phyloP scores from a whole-genome alignment of 30 jellyfish, hydroid and myxozoan species.

The Turritopsis dohrnii region DNA sequence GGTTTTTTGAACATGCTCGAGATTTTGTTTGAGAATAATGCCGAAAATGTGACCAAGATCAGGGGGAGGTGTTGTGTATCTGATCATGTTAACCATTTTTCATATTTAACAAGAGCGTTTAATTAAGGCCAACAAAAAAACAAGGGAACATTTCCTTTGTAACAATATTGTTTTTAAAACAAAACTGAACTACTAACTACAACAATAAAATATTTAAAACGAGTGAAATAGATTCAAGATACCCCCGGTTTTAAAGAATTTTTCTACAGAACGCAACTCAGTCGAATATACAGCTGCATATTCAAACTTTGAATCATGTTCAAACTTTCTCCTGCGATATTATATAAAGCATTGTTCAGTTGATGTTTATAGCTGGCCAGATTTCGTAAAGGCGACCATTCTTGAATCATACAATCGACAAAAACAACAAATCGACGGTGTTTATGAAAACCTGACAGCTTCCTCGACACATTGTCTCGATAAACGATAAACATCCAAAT shows the following conservation, averaged over 20 bases:
- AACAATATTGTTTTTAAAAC: not conserved
- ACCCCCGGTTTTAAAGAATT: not conserved
- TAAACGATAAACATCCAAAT: too few species aligned
- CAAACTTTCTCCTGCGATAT: not conserved
- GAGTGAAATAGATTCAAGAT: not conserved
- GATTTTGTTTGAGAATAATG: not conserved
- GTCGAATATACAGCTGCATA: not conserved
- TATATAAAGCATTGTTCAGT: not conserved
- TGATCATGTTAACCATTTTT: not conserved
- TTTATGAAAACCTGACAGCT: not conserved
- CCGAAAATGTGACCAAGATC: not conserved
- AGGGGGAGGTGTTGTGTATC: not conserved
- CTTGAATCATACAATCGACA: not conserved
- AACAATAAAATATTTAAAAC: too few species aligned
- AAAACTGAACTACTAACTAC: not conserved
- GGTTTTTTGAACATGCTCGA: not conserved
- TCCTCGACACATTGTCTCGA: not conserved
- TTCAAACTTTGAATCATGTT: too few species aligned
- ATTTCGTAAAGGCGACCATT: not conserved
- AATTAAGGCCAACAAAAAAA: not conserved
- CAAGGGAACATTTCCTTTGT: not conserved
- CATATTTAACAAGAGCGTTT: not conserved
- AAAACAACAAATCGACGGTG: not conserved
- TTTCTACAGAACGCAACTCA: not conserved
- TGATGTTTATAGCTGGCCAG: not conserved